Evolutionary conservation across 2,888 invertebrate species (phyloP), one percentile per base, ranked within the genome.

Genomic region (Tanypteryx hageni): DNA sequence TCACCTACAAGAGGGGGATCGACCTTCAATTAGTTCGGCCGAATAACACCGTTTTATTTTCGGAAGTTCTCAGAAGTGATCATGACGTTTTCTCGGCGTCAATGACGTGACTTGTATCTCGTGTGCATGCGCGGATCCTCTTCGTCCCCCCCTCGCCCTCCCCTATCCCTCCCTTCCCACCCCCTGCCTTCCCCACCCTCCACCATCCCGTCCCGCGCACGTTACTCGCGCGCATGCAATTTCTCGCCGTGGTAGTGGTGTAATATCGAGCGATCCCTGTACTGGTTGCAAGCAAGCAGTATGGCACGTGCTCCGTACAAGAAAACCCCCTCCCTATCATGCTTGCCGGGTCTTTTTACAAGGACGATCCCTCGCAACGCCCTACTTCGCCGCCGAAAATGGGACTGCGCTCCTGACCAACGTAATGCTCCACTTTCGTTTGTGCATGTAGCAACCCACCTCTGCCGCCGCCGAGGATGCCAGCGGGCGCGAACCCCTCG

Each of bases 301-400:
- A 27, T 76, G 76, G 76, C 76, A 76, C 76, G 89, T 68, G 89
- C 89, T 44, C 89, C 89, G 76, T 27, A 89, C 89, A 68, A 89
- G 89, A 44, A 61, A 64, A 89, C 89, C 59, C 89, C 89, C 64
- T 89, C 64, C 44, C 10, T 64, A 61, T 56, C 89, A 89, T 89
- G 13, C 89, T 64, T 11, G 89, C 89, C 89, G 89, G 13, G 89
- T 56, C 89, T 89, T 89, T 89, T 89, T 89, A 89, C 89, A 89
- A 61, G 89, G 89, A 18, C 27, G 18, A 18, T n/a, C 27, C 44
- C 44, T 64, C 89, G 89, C 89, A 89, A 89, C 89, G 89, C 61
- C 89, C 89, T 89, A 89, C 89, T 89, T 89, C 64, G 89, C 85
- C 16, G 58, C 89, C 44, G 64, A 64, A 89, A 64, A 16, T 10